Conservation (phyloP, 1,140 invertebrate genomes). For the Drosophila nasuta region DNA sequence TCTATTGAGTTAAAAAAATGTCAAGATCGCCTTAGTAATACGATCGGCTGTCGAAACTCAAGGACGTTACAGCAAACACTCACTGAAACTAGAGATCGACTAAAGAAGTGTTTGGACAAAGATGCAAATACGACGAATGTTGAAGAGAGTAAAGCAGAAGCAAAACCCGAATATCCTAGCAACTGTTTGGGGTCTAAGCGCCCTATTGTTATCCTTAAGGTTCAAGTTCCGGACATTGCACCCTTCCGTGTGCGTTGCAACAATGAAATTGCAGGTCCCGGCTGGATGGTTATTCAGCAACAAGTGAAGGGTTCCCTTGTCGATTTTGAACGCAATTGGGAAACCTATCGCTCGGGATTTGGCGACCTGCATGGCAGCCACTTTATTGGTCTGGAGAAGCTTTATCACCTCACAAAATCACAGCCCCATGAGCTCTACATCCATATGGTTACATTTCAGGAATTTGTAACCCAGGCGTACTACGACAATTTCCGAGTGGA, state of each 20-base stretch:
- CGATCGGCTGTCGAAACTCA: no score
- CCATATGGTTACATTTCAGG: no score
- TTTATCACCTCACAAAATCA: neutral
- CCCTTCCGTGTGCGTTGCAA: neutral
- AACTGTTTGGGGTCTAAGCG: neutral
- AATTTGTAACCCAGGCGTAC: neutral
- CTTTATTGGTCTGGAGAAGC: constrained; percentile 4
- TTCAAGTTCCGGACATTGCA: neutral
- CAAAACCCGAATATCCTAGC: neutral
- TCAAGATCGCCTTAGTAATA: no score
- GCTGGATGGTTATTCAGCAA: neutral
- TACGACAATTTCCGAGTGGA: neutral
- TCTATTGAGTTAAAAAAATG: no score
- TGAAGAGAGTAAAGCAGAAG: neutral
- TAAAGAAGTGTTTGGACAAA: no score
- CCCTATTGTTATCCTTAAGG: neutral
- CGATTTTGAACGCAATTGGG: neutral
- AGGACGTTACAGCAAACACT: no score
- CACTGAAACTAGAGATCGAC: no score
- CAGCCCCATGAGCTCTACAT: constrained; percentile 8
- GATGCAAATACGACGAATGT: neutral
- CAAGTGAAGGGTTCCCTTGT: neutral
- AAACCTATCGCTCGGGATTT: neutral
- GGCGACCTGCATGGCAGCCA: neutral
- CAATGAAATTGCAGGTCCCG: neutral